These are phyloP conservation scores for Babyrousa celebensis DNA, from an alignment of 2,797 vertebrate genomes.

Conservation along the genomic window DNA sequence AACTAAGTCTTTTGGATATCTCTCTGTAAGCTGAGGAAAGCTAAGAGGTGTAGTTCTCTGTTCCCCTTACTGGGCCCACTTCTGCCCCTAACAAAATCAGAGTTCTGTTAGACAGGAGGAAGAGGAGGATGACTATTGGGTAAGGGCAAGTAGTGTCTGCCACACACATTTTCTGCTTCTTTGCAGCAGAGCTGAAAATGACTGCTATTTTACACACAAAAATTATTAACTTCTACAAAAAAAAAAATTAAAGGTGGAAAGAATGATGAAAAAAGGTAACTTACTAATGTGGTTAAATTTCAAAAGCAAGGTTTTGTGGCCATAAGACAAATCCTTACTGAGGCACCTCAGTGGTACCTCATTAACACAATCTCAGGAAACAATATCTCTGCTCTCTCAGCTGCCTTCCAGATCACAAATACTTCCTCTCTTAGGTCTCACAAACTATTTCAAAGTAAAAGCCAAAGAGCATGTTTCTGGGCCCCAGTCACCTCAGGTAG, in stretches of 20 bases:
- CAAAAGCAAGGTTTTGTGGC: not conserved
- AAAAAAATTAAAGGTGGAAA: not conserved
- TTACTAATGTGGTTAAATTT: constrained; percentile 50
- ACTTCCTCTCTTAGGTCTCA: not conserved
- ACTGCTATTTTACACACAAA: not conserved
- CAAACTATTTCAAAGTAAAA: constrained; percentile 28
- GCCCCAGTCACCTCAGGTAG: not conserved
- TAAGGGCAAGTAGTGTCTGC: not conserved
- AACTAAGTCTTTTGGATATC: not conserved
- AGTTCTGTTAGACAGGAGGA: constrained; percentile 30
- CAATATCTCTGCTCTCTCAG: not conserved
- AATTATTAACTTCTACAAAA: constrained; percentile 40
- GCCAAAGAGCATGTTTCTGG: not conserved
- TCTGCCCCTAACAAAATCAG: not conserved
- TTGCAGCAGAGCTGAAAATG: constrained; percentile 5
- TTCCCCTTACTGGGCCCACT: not conserved
- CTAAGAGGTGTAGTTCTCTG: not conserved
- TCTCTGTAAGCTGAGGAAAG: not conserved
- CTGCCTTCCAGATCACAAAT: not conserved
- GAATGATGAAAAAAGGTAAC: not conserved
- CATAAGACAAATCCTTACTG: constrained; percentile 37
- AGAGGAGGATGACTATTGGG: not conserved
- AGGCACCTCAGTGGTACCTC: not conserved
- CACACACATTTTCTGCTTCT: constrained; percentile 41
- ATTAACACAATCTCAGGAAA: not conserved